These are phyloP conservation scores for Merodon equestris DNA, from an alignment of 2,888 invertebrate genomes.

Conservation along the genomic window DNA sequence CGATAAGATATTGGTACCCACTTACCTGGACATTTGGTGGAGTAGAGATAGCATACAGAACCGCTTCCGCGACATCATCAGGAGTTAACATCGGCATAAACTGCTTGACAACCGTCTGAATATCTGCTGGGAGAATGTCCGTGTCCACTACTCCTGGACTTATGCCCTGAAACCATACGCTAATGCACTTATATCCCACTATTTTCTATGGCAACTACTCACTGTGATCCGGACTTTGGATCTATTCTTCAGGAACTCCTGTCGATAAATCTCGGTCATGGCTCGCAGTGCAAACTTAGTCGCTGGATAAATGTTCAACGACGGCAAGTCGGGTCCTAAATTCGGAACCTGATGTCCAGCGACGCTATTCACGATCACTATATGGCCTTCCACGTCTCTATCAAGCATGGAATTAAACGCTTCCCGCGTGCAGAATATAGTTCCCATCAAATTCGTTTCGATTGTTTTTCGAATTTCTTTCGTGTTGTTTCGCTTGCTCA, in stretches of 20 bases:
- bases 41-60: conserved; percentile 75
- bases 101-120: conserved; percentile 74
- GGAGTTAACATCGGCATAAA: conserved; percentile 74
- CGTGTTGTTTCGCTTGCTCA: conserved; percentile 69
- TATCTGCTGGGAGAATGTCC: conserved; percentile 76
- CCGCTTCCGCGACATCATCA: conserved; percentile 76
- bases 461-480: conserved; percentile 74
- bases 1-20: too few relatives aligned
- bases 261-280: conserved; percentile 75
- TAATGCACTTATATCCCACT: too few relatives aligned
- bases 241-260: conserved; percentile 74
- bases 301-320: conserved; percentile 75
- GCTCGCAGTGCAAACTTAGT: conserved; percentile 77
- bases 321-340: conserved; percentile 69
- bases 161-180: conserved; percentile 71
- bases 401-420: conserved; percentile 79
- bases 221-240: conserved; percentile 72
- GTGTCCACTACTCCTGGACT: conserved; percentile 77
- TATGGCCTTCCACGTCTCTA: conserved; percentile 79
- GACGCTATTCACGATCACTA: conserved; percentile 79
- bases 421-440: conserved; percentile 79
- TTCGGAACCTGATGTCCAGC: conserved; percentile 73
- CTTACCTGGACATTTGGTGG: conserved; percentile 76
- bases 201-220: neutral
- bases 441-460: conserved; percentile 79